Conservation (phyloP, 2,888 invertebrate genomes). For the Anthrax anthrax region DNA sequence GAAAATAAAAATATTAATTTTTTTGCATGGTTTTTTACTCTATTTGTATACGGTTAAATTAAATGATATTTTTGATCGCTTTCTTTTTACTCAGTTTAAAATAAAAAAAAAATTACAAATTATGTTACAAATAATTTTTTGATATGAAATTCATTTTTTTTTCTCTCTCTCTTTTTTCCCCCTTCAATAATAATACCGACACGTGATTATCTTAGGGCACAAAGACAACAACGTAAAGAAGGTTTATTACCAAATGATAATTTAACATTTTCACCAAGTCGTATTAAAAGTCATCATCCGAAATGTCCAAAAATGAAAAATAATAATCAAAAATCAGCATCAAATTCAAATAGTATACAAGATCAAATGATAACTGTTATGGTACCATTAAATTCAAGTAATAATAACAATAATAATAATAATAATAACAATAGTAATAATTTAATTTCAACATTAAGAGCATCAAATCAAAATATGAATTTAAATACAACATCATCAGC, state of each 20-base stretch:
- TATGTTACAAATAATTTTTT: too few relatives aligned
- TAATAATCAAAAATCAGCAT: constrained; percentile 21
- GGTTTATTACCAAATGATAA: constrained; percentile 33
- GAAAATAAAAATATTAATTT: too few relatives aligned
- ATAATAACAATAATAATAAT: constrained; percentile 14
- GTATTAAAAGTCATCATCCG: constrained; percentile 34
- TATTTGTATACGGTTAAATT: too few relatives aligned
- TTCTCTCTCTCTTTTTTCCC: too few relatives aligned
- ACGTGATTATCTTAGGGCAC: too few relatives aligned
- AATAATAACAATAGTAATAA: background rate
- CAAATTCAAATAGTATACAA: too few relatives aligned
- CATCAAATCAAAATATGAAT: constrained; percentile 7
- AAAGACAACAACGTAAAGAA: constrained; percentile 32
- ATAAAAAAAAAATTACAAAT: too few relatives aligned
- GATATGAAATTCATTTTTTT: too few relatives aligned
- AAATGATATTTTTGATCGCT: too few relatives aligned
- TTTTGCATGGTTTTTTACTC: too few relatives aligned
- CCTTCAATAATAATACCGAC: too few relatives aligned
- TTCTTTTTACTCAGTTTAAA: too few relatives aligned
- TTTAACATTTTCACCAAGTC: constrained; percentile 33
- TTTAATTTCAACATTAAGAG: constrained; percentile 8
- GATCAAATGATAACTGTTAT: constrained; percentile 35
- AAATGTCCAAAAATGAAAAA: constrained; percentile 33
- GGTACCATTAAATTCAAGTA: constrained; percentile 33
- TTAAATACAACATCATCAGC: background rate